Evolutionary conservation across 1,140 invertebrate species (phyloP), one percentile per base, ranked within the genome.

Genomic region (Conus ventricosus): DNA sequence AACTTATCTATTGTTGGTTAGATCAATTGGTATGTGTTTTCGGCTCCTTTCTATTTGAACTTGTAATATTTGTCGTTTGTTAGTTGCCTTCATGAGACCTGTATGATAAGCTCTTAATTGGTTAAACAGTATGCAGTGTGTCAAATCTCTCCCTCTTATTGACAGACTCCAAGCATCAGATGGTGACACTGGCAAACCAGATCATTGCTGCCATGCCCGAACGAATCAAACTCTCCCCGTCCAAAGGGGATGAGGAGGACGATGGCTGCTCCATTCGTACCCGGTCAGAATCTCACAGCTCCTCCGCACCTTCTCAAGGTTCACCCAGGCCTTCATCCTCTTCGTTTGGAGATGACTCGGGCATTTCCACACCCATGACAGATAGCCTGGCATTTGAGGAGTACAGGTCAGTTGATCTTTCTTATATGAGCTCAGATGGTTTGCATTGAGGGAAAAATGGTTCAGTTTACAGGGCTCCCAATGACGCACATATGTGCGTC

Each of bases 141-240:
- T 39, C 39, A 39, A 39, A 39, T 39, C 39, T 39, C 39, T 39
- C 11, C 11, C 57, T 84, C 55, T 15, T 55, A 13, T 15, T 54
- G 17, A n/a, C 82, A 93, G 98, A 98, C 96, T 97, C 98, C 97
- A 93, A 97, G 97, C 94, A 98, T 53, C 94, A 95, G 89, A 95
- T 99, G 92, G 96, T 99, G 91, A 99, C 98, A 86, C 96, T 99
- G 93, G 99, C 99, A 83, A 98, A 99, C 95, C 98, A 99, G 96
- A 99, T 99, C 92, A 99, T 99, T 93, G 98, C 98, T 67, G 98
- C 98, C 13, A 98, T 99, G 96, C 98, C 99, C 87, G 98, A 99
- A 91, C 96, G 98, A 92, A 99, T 99, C 93, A 99, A 99, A 89
- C 88, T 92, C 20, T 94, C 93, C 55, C 94, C 94, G 7, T 91